Base-by-base conservation (phyloP, 2,113 vertebrate species). In the Caranx melampygus region DNA sequence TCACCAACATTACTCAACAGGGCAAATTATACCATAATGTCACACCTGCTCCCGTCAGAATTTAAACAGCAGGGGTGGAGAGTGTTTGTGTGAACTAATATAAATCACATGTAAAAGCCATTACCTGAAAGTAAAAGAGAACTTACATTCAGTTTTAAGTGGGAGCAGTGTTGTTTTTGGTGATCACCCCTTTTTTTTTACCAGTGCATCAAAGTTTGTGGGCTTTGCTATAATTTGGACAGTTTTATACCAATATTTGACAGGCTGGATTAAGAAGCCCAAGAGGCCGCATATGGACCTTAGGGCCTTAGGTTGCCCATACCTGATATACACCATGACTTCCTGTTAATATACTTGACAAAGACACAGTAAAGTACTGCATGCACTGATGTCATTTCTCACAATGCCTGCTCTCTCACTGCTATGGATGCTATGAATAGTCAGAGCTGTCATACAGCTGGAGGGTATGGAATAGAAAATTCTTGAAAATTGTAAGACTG, bases 1-100 rank as follows among this genome's bases (percentile, higher is more conserved):
- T 55, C 40, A 40, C 21, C 16, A 16, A 49, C 67, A 80, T 65
- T 72, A 26, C 15, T 74, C 75, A 83, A 66, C 20, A n/a, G 45
- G 13, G 75, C 20, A 40, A 72, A 65, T 65, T 20, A 59, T 55
- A 62, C 6, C 34, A 57, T 44, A 74, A n/a, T 71, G 54, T 35
- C 62, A 26, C 47, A 72, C 59, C 73, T 72, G 70, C 72, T 73
- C 57, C 10, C 8, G 34, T 34, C 14, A 44, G 16, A n/a, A 42
- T 69, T 9, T 40, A 33, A 6, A 62, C 51, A 26, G 26, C 26
- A 26, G 26, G 26, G 26, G 26, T 26, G 26, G 26, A 26, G 26
- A 26, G 26, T 26, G 26, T 26, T 26, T 26, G 26, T 26, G 26
- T 26, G 26, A 26, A 26, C 26, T 26, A 26, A 26, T 26, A 26